These are phyloP conservation scores for Napeogenes inachia DNA, from an alignment of 2,888 invertebrate genomes.

Conservation along the genomic window DNA sequence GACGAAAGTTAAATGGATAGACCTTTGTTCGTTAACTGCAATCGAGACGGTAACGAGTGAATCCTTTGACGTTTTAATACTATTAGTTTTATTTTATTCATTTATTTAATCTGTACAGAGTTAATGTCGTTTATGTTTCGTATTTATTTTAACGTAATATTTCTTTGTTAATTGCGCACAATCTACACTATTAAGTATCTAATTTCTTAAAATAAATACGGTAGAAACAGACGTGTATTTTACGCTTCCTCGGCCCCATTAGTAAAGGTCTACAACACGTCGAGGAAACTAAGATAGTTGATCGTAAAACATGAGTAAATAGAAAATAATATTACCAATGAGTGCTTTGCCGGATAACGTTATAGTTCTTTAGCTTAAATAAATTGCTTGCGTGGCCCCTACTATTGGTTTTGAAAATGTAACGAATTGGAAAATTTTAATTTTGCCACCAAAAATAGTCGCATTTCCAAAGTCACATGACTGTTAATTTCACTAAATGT, in stretches of 20 bases:
- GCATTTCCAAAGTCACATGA: no score
- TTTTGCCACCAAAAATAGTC: no score
- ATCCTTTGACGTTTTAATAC: slow-evolving; percentile 16
- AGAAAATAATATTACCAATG: slow-evolving; percentile 15
- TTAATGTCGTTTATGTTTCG: not conserved
- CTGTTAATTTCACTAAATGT: no score
- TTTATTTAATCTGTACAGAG: not conserved
- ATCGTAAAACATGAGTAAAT: slow-evolving; percentile 16
- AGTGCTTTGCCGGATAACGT: slow-evolving; percentile 6
- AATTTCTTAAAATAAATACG: no score
- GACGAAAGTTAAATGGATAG: slow-evolving; percentile 17
- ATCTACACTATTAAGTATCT: no score
- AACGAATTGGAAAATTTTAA: no score
- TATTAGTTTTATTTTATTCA: slow-evolving; percentile 1
- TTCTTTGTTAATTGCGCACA: not conserved
- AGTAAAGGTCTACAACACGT: slow-evolving; percentile 17
- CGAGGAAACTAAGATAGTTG: slow-evolving; percentile 16
- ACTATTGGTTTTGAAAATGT: no score
- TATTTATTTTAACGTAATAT: not conserved
- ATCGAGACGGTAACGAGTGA: slow-evolving; percentile 26
- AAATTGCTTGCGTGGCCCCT: not conserved
- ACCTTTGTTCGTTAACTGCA: slow-evolving; percentile 26
- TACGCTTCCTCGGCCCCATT: slow-evolving; percentile 7
- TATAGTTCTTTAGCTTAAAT: not conserved
- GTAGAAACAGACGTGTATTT: no score